These are phyloP conservation scores for Pheucticus melanocephalus DNA, from an alignment of 2,113 vertebrate species.

Conservation along the genomic window DNA sequence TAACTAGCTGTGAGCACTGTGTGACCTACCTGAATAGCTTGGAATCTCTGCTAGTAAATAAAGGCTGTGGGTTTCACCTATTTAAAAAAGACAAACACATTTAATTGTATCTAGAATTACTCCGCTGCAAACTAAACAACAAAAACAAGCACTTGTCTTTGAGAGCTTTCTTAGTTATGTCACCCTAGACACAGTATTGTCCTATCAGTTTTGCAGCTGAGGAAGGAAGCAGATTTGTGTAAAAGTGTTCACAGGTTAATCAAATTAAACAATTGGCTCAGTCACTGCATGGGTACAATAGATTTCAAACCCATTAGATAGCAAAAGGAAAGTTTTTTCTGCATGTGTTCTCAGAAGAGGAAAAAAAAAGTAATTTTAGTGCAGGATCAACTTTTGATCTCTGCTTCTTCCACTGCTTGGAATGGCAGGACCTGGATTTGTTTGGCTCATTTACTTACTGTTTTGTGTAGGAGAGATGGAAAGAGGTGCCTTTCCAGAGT, in stretches of 20 bases:
- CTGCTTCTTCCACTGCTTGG: neutral
- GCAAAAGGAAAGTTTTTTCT: neutral
- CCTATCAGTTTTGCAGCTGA: neutral
- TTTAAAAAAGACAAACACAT: constrained; percentile 54
- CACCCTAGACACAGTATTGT: neutral
- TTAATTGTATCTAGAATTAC: constrained; percentile 28
- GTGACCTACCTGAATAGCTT: neutral
- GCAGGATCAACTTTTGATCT: neutral
- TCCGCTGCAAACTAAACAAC: constrained; percentile 40
- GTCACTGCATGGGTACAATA: neutral
- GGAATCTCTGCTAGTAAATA: neutral
- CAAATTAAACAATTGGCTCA: neutral
- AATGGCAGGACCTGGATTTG: neutral
- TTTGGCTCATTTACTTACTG: neutral
- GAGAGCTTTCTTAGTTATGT: neutral
- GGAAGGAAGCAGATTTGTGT: neutral
- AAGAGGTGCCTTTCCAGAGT: neutral
- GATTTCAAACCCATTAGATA: neutral
- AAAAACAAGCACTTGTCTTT: neutral
- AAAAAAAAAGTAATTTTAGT: neutral
- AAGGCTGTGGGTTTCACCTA: constrained; percentile 53
- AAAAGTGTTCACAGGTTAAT: neutral
- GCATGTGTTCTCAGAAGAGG: neutral
- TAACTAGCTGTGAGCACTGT: neutral
- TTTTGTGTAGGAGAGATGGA: neutral